These are phyloP conservation scores for Caranx ignobilis DNA, from an alignment of 2,113 vertebrate genomes.

Conservation along the genomic window DNA sequence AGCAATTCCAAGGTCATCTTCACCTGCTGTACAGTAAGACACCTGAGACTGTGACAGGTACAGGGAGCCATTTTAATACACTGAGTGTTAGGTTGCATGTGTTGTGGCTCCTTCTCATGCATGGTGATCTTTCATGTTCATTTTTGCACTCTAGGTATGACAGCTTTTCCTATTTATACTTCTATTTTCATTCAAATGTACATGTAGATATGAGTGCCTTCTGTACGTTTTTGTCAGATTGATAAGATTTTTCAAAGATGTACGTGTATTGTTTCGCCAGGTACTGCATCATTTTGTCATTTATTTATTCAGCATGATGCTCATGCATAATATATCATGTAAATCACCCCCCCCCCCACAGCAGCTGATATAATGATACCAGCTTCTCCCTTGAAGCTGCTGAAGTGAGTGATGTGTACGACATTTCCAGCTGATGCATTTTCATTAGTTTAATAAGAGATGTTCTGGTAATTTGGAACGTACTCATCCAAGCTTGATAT, in stretches of 20 bases:
- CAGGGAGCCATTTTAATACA: background rate
- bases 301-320: background rate
- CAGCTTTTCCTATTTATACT: background rate
- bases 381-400: background rate
- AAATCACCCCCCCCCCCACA: too few relatives aligned
- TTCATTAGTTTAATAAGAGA: background rate
- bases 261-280: too few relatives aligned
- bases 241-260: background rate
- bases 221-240: background rate
- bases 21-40: background rate
- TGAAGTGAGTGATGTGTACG: background rate
- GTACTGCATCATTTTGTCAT: too few relatives aligned
- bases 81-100: background rate
- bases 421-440: background rate
- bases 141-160: background rate
- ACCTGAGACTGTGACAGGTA: background rate
- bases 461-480: background rate
- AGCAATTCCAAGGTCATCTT: background rate
- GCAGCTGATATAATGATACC: background rate
- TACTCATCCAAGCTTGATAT: background rate
- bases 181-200: background rate
- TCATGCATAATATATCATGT: background rate
- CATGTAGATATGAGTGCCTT: too few relatives aligned
- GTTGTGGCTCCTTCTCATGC: background rate
- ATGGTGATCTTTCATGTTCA: background rate